Base-by-base conservation (phyloP, 1,140 invertebrate genomes). In the Drosophila orena region DNA sequence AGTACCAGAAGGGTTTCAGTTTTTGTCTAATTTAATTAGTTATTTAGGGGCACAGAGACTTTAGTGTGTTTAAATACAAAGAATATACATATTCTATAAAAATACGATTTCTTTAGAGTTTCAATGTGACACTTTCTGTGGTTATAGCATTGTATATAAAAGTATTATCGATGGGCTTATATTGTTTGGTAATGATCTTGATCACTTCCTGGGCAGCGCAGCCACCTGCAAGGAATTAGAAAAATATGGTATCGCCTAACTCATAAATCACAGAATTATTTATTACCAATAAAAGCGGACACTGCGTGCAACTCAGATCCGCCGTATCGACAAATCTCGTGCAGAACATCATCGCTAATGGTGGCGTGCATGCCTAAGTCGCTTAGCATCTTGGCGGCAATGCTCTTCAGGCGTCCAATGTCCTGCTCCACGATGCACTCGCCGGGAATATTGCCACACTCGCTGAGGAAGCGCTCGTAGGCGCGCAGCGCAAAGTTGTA, bases 151-250 rank as follows among this genome's bases (percentile, higher is more conserved):
- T 98, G 93, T 98, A 99, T 76, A 99, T 96, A 93, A 98, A 97
- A 1, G 97, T 98, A 93, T 99, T 99, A 92, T 99, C 96, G 40
- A 99, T 94, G 11, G 98, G 98, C 89, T 98, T 97, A 92, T 99
- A 99, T 93, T 99, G 99, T 81, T 95, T 95, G 2, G 99, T 99
- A 46, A 99, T 95, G n/a, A 99, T 93, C 94, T 99, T 99, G 59
- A 99, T 99, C 3, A 96, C 95, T 94, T 99, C 99, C 83, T 99
- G 99, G 12, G 98, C 98, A 40, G 96, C 96, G 91, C 97, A 96
- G 2, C 98, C 99, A 76, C 96, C 95, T 94, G 72, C 12, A 92
- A 92, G 60, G 10, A 22, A 4, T 27, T 22, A 43, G 22, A 6
- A 40, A 14, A 27, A n/a, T 0, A 20, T 3, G 1, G 37, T 4